Evolutionary conservation across 2,888 invertebrate species (phyloP).

Genomic region (Harpalus rufipes): DNA sequence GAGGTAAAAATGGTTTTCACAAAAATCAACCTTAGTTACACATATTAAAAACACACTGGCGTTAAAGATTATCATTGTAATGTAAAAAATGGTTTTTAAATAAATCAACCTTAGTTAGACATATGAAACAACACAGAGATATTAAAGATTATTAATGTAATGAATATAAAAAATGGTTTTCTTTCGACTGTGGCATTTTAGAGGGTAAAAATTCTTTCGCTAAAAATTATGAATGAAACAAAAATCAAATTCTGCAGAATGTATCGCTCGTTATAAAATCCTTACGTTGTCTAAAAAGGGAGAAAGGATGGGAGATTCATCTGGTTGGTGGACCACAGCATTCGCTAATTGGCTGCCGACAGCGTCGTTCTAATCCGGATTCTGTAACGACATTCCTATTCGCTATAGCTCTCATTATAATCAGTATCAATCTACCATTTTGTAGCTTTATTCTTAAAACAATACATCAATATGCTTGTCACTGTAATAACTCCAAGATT

Average conservation of each 20-base stretch:
- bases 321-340: conserved; percentile 54
- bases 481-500: neutral
- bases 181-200: neutral
- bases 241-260: conserved; percentile 22
- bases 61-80: too few relatives aligned
- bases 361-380: conserved; percentile 41
- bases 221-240: conserved; percentile 7
- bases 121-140: too few relatives aligned
- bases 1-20: too few relatives aligned
- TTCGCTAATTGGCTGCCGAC: conserved; percentile 63
- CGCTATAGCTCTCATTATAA: neutral
- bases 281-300: conserved; percentile 19
- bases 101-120: too few relatives aligned
- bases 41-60: too few relatives aligned
- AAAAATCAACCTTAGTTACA: too few relatives aligned
- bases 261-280: conserved; percentile 44
- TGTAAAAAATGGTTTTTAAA: too few relatives aligned
- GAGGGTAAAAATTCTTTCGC: neutral
- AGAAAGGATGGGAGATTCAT: conserved; percentile 36
- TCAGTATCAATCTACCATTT: neutral
- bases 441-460: conserved; percentile 3
- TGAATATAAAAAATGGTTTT: too few relatives aligned
- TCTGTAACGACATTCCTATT: conserved; percentile 18
- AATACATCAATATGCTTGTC: neutral
- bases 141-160: too few relatives aligned